phyloP scores from a whole-genome alignment of 2,797 vertebrate genomes.

The Clarias pachynema region DNA sequence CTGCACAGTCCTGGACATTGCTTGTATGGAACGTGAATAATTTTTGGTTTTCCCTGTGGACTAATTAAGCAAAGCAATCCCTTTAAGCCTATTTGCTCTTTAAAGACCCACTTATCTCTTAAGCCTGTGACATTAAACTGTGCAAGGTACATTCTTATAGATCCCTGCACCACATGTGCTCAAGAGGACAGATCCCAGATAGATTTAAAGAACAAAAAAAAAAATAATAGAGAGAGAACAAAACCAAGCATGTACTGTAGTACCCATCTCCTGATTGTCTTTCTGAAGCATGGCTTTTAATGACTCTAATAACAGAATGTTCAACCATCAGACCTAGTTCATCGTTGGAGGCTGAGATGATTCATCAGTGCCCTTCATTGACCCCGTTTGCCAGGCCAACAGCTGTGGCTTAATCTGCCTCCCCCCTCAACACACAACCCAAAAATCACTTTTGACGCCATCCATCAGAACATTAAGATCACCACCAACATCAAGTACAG shows the following conservation, averaged over 20 bases:
- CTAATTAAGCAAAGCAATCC: conserved; percentile 38
- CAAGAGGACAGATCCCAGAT: conserved; percentile 62
- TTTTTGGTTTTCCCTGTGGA: conserved; percentile 37
- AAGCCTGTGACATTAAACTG: conserved; percentile 17
- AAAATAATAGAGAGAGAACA: conserved; percentile 46
- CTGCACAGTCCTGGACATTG: not conserved
- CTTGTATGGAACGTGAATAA: conserved; percentile 8
- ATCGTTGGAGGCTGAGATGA: conserved; percentile 71
- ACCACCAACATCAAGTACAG: conserved; percentile 53
- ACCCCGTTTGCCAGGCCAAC: conserved; percentile 70
- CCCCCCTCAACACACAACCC: conserved; percentile 57
- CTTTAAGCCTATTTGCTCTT: conserved; percentile 32
- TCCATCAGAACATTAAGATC: conserved; percentile 83
- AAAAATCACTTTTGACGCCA: conserved; percentile 82
- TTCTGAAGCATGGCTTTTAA: conserved; percentile 73
- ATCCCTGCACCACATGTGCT: conserved; percentile 18
- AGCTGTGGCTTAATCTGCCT: conserved; percentile 74
- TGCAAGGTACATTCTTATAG: not conserved
- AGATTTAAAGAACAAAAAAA: conserved; percentile 58
- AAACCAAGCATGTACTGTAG: not conserved
- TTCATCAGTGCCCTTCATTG: conserved; percentile 68
- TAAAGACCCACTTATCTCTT: conserved; percentile 45
- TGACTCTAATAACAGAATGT: conserved; percentile 74
- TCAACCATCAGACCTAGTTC: conserved; percentile 78
- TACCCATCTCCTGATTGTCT: conserved; percentile 63